Evolutionary conservation across 2,888 invertebrate species (phyloP).

Genomic region (Aquatica leii): DNA sequence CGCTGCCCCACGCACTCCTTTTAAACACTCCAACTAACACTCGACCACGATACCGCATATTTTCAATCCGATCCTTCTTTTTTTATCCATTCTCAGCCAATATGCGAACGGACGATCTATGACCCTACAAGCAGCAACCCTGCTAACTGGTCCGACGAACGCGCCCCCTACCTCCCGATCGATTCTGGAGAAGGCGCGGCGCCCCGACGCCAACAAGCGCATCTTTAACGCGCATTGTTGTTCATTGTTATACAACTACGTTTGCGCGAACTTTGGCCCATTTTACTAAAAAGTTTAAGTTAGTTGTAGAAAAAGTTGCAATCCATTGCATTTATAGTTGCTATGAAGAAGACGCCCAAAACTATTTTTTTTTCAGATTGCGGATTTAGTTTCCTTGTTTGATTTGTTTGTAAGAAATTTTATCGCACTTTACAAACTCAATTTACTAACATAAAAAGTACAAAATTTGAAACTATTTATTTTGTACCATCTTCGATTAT

Average conservation of each 20-base stretch:
- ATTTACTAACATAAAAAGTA: too few species aligned
- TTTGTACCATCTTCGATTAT: too few species aligned
- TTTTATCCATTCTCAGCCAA: constrained; percentile 58
- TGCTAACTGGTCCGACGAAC: constrained; percentile 56
- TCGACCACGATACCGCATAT: constrained; percentile 53
- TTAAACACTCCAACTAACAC: constrained; percentile 51
- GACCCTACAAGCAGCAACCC: constrained; percentile 58
- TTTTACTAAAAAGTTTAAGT: constrained; percentile 34
- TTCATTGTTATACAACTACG: constrained; percentile 33
- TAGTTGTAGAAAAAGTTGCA: constrained; percentile 36
- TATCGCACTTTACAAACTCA: too few species aligned
- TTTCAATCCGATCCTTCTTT: constrained; percentile 54
- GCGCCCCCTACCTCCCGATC: constrained; percentile 56
- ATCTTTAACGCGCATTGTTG: constrained; percentile 41
- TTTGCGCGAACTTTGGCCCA: constrained; percentile 37
- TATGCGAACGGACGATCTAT: constrained; percentile 55
- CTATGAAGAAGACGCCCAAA: constrained; percentile 6
- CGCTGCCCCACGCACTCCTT: constrained; percentile 49
- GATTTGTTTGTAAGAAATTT: too few species aligned
- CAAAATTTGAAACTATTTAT: too few species aligned
- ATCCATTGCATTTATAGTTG: constrained; percentile 26
- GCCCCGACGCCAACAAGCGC: constrained; percentile 43
- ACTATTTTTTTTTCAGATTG: background rate
- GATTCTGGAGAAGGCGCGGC: constrained; percentile 60
- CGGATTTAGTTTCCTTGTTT: too few species aligned